A percentile compares a stretch with the other conserved stretches of the same genome.
These are phyloP conservation scores for Eristalinus sepulchralis DNA, from an alignment of 2,888 invertebrate genomes.

Conservation along the genomic window DNA sequence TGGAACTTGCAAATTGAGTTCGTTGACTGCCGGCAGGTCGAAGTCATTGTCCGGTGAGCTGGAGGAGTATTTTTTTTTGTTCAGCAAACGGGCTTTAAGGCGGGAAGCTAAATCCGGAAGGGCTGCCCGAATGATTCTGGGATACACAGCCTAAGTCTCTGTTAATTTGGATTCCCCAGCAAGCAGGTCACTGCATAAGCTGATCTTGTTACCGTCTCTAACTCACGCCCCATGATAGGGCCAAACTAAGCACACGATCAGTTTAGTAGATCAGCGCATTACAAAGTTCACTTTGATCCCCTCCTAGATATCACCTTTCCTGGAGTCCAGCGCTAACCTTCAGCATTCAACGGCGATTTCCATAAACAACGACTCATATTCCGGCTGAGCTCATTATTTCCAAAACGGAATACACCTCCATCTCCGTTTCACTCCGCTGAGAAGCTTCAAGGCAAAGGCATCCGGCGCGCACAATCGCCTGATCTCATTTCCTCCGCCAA, in stretches of 20 bases:
- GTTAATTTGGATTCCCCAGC: too few relatives aligned
- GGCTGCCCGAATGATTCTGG: too few relatives aligned
- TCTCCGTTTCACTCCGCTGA: constrained; percentile 31
- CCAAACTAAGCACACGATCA: too few relatives aligned
- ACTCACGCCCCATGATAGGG: too few relatives aligned
- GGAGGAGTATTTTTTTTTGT: too few relatives aligned
- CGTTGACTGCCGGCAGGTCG: not conserved
- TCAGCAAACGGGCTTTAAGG: too few relatives aligned
- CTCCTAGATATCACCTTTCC: not conserved
- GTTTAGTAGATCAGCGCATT: not conserved
- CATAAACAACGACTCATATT: constrained; percentile 67
- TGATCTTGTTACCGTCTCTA: too few relatives aligned
- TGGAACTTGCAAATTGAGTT: constrained; percentile 17
- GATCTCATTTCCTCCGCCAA: constrained; percentile 55
- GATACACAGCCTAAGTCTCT: too few relatives aligned
- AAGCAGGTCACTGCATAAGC: too few relatives aligned
- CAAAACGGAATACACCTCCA: constrained; percentile 51
- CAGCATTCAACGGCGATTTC: constrained; percentile 21
- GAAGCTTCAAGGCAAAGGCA: constrained; percentile 9
- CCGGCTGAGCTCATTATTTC: constrained; percentile 66
- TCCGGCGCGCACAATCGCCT: constrained; percentile 2
- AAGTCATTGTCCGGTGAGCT: not conserved
- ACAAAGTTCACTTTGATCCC: not conserved
- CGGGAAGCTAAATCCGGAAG: too few relatives aligned
- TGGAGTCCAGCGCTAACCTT: not conserved